Percentiles rank a stretch among this genome's conserved stretches.
phyloP scores from a whole-genome alignment of 2,113 vertebrate genomes.

The Carettochelys insculpta region DNA sequence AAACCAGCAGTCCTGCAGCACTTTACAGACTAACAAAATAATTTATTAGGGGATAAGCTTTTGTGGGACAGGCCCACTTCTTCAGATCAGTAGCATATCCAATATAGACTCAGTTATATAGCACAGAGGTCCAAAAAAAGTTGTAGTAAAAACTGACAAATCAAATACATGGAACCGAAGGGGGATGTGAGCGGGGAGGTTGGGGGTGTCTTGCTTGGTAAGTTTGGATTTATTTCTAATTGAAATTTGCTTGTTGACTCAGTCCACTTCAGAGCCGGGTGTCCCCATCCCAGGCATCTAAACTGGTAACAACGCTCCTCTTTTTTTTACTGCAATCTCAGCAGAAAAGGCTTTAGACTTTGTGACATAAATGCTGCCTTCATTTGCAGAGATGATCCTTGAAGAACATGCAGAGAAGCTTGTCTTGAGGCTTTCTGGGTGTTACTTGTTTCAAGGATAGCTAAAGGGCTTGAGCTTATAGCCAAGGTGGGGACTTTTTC shows the following conservation, averaged over 20 bases:
- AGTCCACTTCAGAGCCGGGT: not conserved
- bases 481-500: too few relatives aligned
- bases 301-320: not conserved
- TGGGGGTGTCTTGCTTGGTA: too few relatives aligned
- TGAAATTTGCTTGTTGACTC: not conserved
- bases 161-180: too few relatives aligned
- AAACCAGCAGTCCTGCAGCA: too few relatives aligned
- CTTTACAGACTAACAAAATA: too few relatives aligned
- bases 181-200: too few relatives aligned
- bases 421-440: rapidly evolving
- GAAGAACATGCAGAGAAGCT: rapidly evolving
- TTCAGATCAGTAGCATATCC: too few relatives aligned
- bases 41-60: too few relatives aligned
- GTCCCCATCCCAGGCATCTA: not conserved
- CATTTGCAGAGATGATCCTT: rapidly evolving
- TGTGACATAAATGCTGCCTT: not conserved
- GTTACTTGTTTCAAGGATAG: rapidly evolving
- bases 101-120: too few relatives aligned
- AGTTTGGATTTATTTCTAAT: not conserved
- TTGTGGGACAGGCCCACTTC: too few relatives aligned
- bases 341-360: not conserved
- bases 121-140: too few relatives aligned
- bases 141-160: too few relatives aligned
- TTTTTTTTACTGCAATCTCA: not conserved
- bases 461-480: not conserved